phyloP scores from a whole-genome alignment of 2,113 vertebrate genomes.

The Campylomormyrus numenius region DNA sequence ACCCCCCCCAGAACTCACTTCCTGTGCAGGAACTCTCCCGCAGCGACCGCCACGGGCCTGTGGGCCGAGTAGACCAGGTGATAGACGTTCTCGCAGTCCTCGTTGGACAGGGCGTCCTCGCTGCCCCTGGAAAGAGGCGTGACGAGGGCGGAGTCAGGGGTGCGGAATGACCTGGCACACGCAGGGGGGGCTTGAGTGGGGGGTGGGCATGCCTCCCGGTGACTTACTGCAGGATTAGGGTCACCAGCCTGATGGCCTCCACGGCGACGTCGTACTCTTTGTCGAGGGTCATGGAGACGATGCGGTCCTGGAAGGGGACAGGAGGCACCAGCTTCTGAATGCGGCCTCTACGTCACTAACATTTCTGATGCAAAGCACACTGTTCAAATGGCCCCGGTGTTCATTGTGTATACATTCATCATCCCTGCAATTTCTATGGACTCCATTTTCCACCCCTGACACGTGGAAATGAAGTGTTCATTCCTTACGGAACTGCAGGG shows the following conservation, averaged over 20 bases:
- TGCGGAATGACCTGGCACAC: not conserved
- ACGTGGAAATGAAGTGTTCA: not conserved
- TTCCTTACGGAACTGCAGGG: not conserved
- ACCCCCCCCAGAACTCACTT: conserved; percentile 69
- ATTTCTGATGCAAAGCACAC: not conserved
- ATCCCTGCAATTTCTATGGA: not conserved
- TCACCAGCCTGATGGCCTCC: conserved; percentile 95
- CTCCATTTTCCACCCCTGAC: not conserved
- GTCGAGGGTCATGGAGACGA: conserved; percentile 98
- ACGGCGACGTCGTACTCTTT: conserved; percentile 98
- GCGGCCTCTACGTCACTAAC: not conserved
- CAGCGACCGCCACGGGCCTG: conserved; percentile 91
- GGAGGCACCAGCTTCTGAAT: not conserved
- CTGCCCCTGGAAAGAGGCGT: conserved; percentile 75
- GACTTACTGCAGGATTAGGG: conserved; percentile 95
- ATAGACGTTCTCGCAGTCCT: conserved; percentile 99
- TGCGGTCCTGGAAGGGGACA: conserved; percentile 77
- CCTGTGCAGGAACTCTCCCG: conserved; percentile 95
- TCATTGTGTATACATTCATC: not conserved
- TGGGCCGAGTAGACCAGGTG: conserved; percentile 97
- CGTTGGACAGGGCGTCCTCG: conserved; percentile 94
- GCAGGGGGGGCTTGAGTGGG: not conserved
- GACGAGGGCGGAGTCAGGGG: not conserved
- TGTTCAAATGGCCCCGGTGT: not conserved
- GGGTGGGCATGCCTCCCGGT: not conserved